Base-by-base conservation (phyloP, 2,797 vertebrate species). In the Alca torda region DNA sequence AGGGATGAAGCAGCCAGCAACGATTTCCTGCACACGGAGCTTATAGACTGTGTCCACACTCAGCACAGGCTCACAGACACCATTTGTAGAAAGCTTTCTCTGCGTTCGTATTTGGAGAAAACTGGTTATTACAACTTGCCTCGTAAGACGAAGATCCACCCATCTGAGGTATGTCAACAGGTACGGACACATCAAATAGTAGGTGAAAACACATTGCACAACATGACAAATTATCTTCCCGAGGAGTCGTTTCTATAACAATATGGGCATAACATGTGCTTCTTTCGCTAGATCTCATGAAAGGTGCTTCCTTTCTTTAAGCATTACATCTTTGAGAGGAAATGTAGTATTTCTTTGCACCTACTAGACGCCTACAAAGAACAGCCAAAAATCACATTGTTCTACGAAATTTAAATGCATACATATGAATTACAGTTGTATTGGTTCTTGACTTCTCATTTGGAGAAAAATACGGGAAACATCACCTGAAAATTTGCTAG, bases 141-240 rank as follows among this genome's bases (percentile, higher is more conserved):
- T 73, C 46, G 5, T 43, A 33, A 69, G 56, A 16, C 16, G 18
- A 64, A 54, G 69, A 79, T 31, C 74, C 28, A 78, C 67, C 78
- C 85, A 84, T 12, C 39, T 21, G 70, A 93, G 72, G 60, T 60
- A 37, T 87, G 87, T 37, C 84, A 43, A n/a, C 95, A 95, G 33
- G 86, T 41, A 67, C 81, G 30, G 90, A 35, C 95, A 8, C 35
- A 19, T 43, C 51, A 28, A 50, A 51, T 2, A 69, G 17, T 13
- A 67, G 64, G n/a, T 80, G 93, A 84, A 95, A 95, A 95, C 90
- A 96, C 16, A 5, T 97, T 96, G 81, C 90, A 87, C 78, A 96
- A 96, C 13, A 3, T 12, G 13, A 35, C 6, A 14, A 53, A 63
- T 56, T 33, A 25, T 8, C 77, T 45, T 15, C 59, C 37, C 16